Conservation (phyloP, 2,888 invertebrate genomes). For the Coelopa pilipes region DNA sequence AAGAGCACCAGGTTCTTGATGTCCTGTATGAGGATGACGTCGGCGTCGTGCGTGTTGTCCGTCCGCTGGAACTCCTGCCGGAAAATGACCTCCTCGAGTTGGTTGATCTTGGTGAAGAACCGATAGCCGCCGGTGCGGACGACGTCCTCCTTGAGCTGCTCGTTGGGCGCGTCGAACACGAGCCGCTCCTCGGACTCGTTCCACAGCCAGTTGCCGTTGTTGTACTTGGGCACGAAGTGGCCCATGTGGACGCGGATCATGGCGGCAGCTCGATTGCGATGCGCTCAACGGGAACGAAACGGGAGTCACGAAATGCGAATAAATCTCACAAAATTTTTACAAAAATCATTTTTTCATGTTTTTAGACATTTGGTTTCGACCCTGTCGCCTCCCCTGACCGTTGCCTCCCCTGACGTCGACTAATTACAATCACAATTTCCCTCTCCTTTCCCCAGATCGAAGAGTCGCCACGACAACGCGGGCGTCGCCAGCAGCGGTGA, state of each 20-base stretch:
- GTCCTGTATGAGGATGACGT: constrained; percentile 59
- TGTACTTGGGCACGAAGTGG: constrained; percentile 54
- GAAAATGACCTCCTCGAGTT: constrained; percentile 61
- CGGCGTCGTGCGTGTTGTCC: constrained; percentile 51
- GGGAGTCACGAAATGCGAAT: too few relatives aligned
- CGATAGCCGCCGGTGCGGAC: constrained; percentile 53
- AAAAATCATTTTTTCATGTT: too few relatives aligned
- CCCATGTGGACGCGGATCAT: constrained; percentile 58
- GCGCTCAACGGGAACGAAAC: too few relatives aligned
- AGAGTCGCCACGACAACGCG: constrained; percentile 60
- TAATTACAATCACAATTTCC: background rate
- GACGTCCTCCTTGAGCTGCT: constrained; percentile 44
- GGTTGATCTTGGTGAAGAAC: constrained; percentile 56
- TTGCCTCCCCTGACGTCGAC: background rate
- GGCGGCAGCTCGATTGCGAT: background rate
- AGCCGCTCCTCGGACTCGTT: constrained; percentile 50
- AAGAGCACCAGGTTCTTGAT: constrained; percentile 61
- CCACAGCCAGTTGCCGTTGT: constrained; percentile 61
- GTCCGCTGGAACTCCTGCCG: constrained; percentile 55
- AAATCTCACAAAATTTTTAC: too few relatives aligned
- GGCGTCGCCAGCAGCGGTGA: constrained; percentile 46
- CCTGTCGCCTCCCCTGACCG: background rate
- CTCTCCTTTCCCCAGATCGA: constrained; percentile 49
- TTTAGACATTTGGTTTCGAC: too few relatives aligned
- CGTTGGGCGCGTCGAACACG: constrained; percentile 48